These are phyloP conservation scores for Protomyctophum bolini DNA, from an alignment of 2,113 vertebrate genomes.

Conservation along the genomic window DNA sequence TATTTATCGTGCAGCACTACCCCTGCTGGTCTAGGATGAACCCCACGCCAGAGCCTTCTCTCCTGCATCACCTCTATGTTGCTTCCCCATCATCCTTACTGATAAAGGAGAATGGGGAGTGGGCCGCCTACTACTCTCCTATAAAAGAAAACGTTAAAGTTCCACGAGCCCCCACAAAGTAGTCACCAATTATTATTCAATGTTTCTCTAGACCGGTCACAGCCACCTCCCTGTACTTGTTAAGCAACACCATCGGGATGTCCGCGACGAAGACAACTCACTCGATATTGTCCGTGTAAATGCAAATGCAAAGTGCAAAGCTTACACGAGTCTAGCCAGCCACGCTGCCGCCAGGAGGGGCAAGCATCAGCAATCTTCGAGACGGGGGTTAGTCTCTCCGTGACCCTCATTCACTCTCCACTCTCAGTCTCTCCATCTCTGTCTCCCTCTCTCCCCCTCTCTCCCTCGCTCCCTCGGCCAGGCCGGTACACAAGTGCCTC, in stretches of 20 bases:
- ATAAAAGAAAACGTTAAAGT: no score
- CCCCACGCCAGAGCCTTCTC: no score
- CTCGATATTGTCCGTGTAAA: constrained; percentile 57
- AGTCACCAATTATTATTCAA: not conserved
- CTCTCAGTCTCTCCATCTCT: constrained; percentile 72
- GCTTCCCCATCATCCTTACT: no score
- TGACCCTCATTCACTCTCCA: constrained; percentile 71
- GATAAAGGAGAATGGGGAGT: no score
- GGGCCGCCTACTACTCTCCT: no score
- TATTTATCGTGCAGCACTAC: no score
- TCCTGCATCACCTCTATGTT: no score
- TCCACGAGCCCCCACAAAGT: no score
- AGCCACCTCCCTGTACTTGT: no score
- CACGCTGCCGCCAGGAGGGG: constrained; percentile 36
- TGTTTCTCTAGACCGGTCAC: not conserved
- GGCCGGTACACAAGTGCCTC: constrained; percentile 14
- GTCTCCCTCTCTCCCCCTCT: constrained; percentile 42
- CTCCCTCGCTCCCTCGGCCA: constrained; percentile 12
- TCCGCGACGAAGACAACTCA: constrained; percentile 30
- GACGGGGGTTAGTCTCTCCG: constrained; percentile 63
- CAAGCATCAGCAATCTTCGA: constrained; percentile 72
- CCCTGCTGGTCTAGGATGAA: no score
- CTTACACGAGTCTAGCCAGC: not conserved
- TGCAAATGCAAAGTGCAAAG: constrained; percentile 57
- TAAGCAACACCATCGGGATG: no score